Evolutionary conservation across 2,113 vertebrate species (phyloP).

Genomic region (Corythoichthys intestinalis): DNA sequence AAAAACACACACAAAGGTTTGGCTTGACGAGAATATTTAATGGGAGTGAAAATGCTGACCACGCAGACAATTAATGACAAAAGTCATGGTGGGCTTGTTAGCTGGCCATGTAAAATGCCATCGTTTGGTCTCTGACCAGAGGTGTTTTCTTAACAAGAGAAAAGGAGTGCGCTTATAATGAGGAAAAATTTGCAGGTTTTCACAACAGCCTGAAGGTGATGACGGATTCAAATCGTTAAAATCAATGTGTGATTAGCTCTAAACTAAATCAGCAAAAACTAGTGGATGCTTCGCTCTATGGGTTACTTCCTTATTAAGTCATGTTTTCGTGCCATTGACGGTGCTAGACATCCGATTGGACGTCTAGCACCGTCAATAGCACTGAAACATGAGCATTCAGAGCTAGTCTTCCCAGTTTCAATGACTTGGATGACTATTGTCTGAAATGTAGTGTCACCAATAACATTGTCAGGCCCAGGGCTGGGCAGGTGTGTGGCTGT

Average conservation of each 20-base stretch:
- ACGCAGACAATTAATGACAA: conserved; percentile 4
- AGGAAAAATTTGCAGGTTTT: conserved; percentile 17
- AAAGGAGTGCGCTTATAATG: conserved; percentile 11
- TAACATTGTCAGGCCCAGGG: no score
- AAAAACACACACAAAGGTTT: background rate
- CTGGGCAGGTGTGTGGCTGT: no score
- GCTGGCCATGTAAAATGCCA: conserved; percentile 24
- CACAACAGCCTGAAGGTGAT: conserved; percentile 16
- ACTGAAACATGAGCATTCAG: no score
- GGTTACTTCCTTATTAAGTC: no score
- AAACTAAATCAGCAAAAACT: conserved; percentile 10
- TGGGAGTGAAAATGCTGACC: background rate
- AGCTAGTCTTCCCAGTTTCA: no score
- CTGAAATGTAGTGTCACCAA: no score
- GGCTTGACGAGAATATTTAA: background rate
- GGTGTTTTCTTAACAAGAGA: conserved; percentile 21
- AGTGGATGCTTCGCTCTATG: no score
- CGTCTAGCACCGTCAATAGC: no score
- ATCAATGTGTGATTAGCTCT: background rate
- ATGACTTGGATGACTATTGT: no score
- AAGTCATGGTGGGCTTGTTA: conserved; percentile 5
- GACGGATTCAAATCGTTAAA: background rate
- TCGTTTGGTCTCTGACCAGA: conserved; percentile 31
- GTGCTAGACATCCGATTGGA: no score
- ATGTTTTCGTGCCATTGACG: no score